Base-by-base conservation (phyloP, 2,113 vertebrate species). In the Pterocles gutturalis region DNA sequence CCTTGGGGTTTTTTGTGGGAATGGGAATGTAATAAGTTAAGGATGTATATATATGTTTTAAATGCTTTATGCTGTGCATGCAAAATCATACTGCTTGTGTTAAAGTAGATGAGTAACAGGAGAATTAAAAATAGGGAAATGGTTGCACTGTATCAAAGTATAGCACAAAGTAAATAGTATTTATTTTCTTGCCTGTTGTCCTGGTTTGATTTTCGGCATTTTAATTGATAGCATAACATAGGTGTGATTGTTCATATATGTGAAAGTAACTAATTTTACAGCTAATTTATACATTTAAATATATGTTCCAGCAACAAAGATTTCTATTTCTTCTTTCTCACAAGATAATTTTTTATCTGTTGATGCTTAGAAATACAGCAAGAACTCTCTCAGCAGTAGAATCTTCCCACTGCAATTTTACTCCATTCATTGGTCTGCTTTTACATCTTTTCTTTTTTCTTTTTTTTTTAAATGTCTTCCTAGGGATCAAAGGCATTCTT, bases 401-500 rank as follows among this genome's bases (percentile, higher is more conserved):
- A 31, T 43, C 28, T 86, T 87, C 33, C 17, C 64, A 60, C 8
- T 43, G 53, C 58, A 26, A 51, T 86, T 69, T 88, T 69, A 29
- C 26, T 84, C 19, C 15, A 34, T 29, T 69, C n/a, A 71, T 73
- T 51, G 9, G 9, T 43, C 38, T 80, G 12, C 2, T 69, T 87
- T 81, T 72, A 11, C 28, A 57, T 33, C 13, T 9, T 38, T 51
- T 29, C 4, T 41, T 28, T 66, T 54, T 54, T 87, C 31, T 20
- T 34, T 22, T 21, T 66, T 45, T 33, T n/a, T 55, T 25, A 17
- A 19, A 46, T 22, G 22, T 90, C n/a, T 87, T 76, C 46, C 55
- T 84, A 45, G 69, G 84, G 55, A 96, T 94, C 88, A 94, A 95
- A 95, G 79, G 62, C 72, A 89, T 93, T 92, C 88, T 89, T 97